Base-by-base conservation (phyloP, 2,113 vertebrate genomes). In the Corythoichthys haematopterus region DNA sequence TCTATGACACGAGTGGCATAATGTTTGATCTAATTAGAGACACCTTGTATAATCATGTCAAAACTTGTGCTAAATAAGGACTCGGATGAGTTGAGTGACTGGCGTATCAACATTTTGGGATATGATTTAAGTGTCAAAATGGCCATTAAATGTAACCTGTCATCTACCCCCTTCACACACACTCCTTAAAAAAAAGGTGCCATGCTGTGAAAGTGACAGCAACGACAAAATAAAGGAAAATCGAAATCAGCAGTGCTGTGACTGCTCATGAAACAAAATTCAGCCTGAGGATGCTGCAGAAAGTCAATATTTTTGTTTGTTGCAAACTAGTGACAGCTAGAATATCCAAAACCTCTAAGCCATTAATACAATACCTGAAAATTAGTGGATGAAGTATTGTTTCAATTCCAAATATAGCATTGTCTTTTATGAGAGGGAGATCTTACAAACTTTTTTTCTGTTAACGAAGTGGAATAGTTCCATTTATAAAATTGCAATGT, bases 141-240 rank as follows among this genome's bases (percentile, higher is more conserved):
- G 43, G 60, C n/a, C 40, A 62, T 62, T 62, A 45, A 46, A 33
- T 62, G 60, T 33, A 46, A 33, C 40, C 60, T 62, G 60, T 62
- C 60, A 62, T 10, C n/a, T 55, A 28, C 11, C n/a, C 4, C 20
- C 28, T 2, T 16, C 2, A 2, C 52, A 3, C 20, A 20, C 5
- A 33, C 55, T 13, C 6, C 7, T 9, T 28, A 28, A 20, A 45
- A 46, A 14, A 62, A 62, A 46, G 20, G 20, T 33, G 12, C 45
- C 60, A 33, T 43, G 60, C 60, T 62, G 60, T 46, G 60, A 28
- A 62, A 28, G 40, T 62, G 60, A 62, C 60, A 62, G 60, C 14
- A n/a, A 62, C n/a, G 11, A 46, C 2, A 45, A 62, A 62, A 62
- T 46, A 62, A 28, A 62, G 20, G 12, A 45, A 46, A 28, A 28